Percentiles rank a stretch among this genome's conserved stretches.
Conservation (phyloP, 2,888 invertebrate species). For the Eueremaeus valkanovi region DNA sequence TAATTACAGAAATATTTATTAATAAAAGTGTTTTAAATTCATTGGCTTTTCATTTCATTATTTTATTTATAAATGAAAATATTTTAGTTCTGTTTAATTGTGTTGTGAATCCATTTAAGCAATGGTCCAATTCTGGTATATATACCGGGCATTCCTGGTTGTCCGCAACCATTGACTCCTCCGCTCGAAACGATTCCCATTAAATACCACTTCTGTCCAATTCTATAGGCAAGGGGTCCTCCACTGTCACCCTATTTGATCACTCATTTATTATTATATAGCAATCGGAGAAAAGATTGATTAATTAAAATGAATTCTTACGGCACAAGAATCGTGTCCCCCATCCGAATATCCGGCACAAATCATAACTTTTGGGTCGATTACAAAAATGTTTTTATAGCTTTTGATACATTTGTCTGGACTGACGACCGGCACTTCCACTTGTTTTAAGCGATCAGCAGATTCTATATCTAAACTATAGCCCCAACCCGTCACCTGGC, state of each 20-base stretch:
- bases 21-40: too few species aligned
- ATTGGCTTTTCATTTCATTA: not conserved
- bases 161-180: constrained; percentile 39
- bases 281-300: not conserved
- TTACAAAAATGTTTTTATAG: constrained; percentile 36
- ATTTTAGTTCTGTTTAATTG: not conserved
- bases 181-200: constrained; percentile 44
- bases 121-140: constrained; percentile 41
- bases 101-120: constrained; percentile 40
- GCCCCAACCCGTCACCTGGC: constrained; percentile 51
- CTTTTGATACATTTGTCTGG: constrained; percentile 34
- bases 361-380: constrained; percentile 38
- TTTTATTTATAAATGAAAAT: too few species aligned
- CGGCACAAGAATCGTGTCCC: constrained; percentile 44
- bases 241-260: constrained; percentile 43
- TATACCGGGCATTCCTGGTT: constrained; percentile 42
- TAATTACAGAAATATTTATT: too few species aligned
- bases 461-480: constrained; percentile 39
- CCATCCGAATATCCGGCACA: constrained; percentile 43
- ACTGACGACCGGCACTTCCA: constrained; percentile 43
- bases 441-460: constrained; percentile 44
- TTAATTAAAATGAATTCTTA: too few species aligned
- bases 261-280: not conserved
- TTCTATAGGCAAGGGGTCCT: constrained; percentile 42
- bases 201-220: constrained; percentile 41